Evolutionary conservation across 2,888 invertebrate species (phyloP).

Genomic region (Siphlonurus alternatus): DNA sequence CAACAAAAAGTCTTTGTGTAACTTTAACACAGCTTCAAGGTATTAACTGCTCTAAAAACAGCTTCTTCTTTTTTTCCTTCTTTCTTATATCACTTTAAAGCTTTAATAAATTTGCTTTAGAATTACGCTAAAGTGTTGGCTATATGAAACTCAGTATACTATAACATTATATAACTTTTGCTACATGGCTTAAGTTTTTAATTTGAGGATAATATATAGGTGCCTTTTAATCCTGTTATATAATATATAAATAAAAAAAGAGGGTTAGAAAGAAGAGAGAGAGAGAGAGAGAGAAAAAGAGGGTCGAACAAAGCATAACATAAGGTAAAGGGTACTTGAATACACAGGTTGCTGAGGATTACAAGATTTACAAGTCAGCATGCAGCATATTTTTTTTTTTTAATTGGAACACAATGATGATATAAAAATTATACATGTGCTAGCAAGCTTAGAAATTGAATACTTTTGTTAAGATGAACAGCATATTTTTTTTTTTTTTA

Average conservation of each 20-base stretch:
- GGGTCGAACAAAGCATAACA: background rate
- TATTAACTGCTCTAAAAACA: background rate
- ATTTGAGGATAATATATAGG: conserved; percentile 1
- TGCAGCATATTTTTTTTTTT: background rate
- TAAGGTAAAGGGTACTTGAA: background rate
- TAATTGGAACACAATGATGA: background rate
- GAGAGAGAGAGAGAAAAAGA: background rate
- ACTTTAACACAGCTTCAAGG: background rate
- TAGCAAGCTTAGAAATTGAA: too few relatives aligned
- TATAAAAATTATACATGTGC: too few relatives aligned
- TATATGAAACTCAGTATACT: background rate
- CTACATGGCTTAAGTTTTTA: background rate
- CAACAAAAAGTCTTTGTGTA: background rate
- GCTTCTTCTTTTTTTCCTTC: background rate
- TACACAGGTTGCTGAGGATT: background rate
- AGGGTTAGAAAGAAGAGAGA: background rate
- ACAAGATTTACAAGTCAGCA: background rate
- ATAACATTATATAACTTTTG: background rate
- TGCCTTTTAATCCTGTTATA: background rate
- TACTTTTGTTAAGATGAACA: too few relatives aligned
- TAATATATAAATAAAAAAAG: background rate
- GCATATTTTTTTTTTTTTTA: too few relatives aligned
- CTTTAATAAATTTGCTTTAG: background rate
- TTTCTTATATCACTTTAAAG: background rate
- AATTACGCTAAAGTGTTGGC: background rate